Base-by-base conservation (phyloP, 2,888 invertebrate species). In the Protonemura montana region DNA sequence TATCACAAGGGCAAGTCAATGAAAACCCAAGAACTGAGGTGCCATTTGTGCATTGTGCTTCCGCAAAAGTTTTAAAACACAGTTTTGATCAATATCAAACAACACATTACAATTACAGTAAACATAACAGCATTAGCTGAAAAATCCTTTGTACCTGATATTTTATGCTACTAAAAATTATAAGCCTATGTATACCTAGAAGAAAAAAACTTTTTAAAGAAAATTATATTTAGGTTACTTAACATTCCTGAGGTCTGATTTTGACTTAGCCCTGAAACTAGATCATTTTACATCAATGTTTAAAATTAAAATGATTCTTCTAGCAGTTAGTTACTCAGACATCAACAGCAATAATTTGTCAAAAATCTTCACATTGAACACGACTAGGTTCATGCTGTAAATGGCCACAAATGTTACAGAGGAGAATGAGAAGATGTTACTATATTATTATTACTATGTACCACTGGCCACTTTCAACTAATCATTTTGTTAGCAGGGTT, bases 1-100 rank as follows among this genome's bases (percentile, higher is more conserved):
- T 81, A 81, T 81, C 81, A 81, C 81, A 81, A 81, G 81, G 78
- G 59, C 59, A 59, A 59, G 59, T 59, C 59, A 59, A 21, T 59
- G 59, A 59, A 59, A 59, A 59, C 59, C 59, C 59, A 59, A 59
- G 21, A 59, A 59, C 59, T 59, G 59, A 59, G 59, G 59, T 59
- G 59, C 59, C 59, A 59, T 59, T 35, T 35, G 59, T 59, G 41
- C 41, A 7, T 41, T 7, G 13, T 13, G 13, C 59, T 59, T 21
- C 7, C 1, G 59, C 21, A 59, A 13, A 59, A 59, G 16, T 59
- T 35, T 35, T 3, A 35, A 35, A 35, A 35, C 35, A 59, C 59
- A 59, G 13, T 59, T 6, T 35, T 35, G 10, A 35, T 35, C 10
- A 35, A 59, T 59, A 21, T 13, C 59, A 59, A 59, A 59, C 59